These are phyloP conservation scores for Anseranas semipalmata DNA, from an alignment of 2,113 vertebrate genomes.

Conservation along the genomic window DNA sequence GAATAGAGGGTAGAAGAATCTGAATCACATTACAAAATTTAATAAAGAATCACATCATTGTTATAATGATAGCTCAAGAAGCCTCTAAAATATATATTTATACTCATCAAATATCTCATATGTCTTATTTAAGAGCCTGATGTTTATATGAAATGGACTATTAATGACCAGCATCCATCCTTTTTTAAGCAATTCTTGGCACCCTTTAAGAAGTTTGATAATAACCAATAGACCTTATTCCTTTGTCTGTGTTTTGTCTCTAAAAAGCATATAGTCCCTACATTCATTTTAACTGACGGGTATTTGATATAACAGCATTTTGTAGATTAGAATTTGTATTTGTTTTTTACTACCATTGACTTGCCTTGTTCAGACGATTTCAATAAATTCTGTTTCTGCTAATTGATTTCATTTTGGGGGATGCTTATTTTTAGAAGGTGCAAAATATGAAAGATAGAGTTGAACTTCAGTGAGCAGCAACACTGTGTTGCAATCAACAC, in stretches of 20 bases:
- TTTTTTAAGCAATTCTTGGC: neutral
- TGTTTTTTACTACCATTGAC: neutral
- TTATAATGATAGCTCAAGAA: neutral
- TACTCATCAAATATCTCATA: neutral
- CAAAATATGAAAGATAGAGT: neutral
- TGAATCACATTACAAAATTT: neutral
- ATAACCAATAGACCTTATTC: neutral
- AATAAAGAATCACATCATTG: neutral
- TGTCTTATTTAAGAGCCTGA: neutral
- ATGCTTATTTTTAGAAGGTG: neutral
- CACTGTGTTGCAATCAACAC: neutral
- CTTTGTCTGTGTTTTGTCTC: neutral
- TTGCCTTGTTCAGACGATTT: neutral
- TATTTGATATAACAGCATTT: neutral
- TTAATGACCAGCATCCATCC: neutral
- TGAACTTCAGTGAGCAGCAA: neutral
- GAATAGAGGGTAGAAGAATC: neutral
- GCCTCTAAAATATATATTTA: neutral
- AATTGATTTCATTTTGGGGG: neutral
- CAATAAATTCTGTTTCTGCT: neutral
- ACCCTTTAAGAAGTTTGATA: neutral
- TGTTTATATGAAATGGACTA: neutral
- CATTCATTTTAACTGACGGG: neutral
- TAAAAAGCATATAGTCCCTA: neutral
- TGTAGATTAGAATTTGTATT: neutral